Percentiles rank a stretch among this genome's conserved stretches.
These are phyloP conservation scores for Heliconius hortense DNA, from an alignment of 2,888 invertebrate species.

Conservation along the genomic window DNA sequence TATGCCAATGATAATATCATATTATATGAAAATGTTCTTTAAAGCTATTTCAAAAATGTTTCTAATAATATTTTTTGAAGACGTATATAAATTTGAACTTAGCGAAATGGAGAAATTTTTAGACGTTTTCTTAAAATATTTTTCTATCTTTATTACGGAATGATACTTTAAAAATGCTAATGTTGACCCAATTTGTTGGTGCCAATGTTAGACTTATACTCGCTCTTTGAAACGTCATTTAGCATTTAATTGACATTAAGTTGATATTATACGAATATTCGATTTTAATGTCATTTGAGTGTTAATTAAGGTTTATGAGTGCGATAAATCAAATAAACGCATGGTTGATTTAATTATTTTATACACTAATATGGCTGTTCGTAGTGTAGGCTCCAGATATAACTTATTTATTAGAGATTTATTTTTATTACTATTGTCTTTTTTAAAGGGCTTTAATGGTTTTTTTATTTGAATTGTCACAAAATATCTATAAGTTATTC, in stretches of 20 bases:
- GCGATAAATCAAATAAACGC: not conserved
- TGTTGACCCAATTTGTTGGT: not conserved
- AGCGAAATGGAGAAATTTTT: not conserved
- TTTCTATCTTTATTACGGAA: no score
- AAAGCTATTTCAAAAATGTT: not conserved
- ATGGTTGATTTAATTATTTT: constrained; percentile 18
- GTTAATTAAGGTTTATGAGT: constrained; percentile 1
- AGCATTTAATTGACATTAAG: constrained; percentile 6
- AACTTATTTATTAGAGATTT: constrained; percentile 18
- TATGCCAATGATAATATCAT: not conserved
- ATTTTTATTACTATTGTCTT: constrained; percentile 7
- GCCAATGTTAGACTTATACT: not conserved
- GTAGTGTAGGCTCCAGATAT: constrained; percentile 7
- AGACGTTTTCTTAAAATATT: not conserved
- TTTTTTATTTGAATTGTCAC: constrained; percentile 15
- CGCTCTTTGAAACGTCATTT: not conserved
- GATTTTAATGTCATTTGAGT: not conserved
- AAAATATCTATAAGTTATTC: constrained; percentile 12
- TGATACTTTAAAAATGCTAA: not conserved
- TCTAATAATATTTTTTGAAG: not conserved
- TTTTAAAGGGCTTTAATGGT: constrained; percentile 6
- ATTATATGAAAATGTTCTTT: not conserved
- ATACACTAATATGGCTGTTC: constrained; percentile 20
- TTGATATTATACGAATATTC: not conserved
- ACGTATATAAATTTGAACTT: not conserved